These are phyloP conservation scores for Holothuria scabra DNA, from an alignment of 53 echinoderm and acorn worm genomes.

Conservation along the genomic window DNA sequence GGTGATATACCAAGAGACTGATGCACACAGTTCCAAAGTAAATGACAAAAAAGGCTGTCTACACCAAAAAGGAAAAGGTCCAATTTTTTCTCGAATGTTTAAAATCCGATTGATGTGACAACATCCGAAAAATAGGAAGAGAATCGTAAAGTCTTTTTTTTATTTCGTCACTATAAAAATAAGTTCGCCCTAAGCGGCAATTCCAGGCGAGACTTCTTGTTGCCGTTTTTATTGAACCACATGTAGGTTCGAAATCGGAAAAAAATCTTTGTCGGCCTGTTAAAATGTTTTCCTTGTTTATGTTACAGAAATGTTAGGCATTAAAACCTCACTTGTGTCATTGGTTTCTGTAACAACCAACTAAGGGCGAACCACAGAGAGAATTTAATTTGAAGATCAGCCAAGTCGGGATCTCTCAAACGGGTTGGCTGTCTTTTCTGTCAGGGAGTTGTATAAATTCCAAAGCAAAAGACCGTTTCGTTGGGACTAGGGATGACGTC, in stretches of 20 bases:
- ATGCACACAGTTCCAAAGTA: too few species aligned
- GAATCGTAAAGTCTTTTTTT: too few species aligned
- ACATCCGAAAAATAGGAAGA: too few species aligned
- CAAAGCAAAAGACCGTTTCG: background rate
- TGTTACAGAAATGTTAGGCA: background rate
- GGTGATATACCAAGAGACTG: too few species aligned
- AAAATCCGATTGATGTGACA: too few species aligned
- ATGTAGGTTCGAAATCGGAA: background rate
- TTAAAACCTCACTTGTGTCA: background rate
- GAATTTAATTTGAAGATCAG: too few species aligned
- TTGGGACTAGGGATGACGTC: background rate
- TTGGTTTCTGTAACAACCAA: background rate
- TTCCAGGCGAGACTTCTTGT: too few species aligned
- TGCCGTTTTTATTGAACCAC: background rate
- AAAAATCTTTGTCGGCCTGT: slow-evolving; percentile 4
- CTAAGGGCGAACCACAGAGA: background rate
- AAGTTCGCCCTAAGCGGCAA: too few species aligned
- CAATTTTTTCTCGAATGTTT: too few species aligned
- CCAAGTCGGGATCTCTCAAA: slow-evolving; percentile 15
- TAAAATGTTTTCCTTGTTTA: slow-evolving; percentile 5
- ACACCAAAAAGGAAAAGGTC: too few species aligned
- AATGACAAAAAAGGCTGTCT: too few species aligned
- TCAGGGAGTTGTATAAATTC: slow-evolving; percentile 6
- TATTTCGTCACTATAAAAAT: too few species aligned
- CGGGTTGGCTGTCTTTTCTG: background rate